Conservation (phyloP, 2,888 invertebrate species). For the Ochropleura plecta region DNA sequence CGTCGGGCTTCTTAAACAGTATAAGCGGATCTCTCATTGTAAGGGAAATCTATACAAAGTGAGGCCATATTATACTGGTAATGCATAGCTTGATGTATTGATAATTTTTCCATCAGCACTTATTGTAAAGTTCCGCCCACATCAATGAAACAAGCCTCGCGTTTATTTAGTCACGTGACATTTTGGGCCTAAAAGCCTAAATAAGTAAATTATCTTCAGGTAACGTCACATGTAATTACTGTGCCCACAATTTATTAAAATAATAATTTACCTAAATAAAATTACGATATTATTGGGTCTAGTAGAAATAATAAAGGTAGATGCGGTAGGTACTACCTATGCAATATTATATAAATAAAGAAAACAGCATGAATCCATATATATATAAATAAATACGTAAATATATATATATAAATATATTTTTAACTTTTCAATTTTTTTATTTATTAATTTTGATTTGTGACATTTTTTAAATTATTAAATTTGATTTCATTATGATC, state of each 20-base stretch:
- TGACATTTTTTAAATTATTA: too few relatives aligned
- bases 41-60: too few relatives aligned
- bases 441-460: too few relatives aligned
- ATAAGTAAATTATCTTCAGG: conserved; percentile 45
- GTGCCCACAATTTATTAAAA: conserved; percentile 41
- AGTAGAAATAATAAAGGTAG: conserved; percentile 7
- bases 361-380: too few relatives aligned
- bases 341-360: not conserved
- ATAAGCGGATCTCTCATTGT: too few relatives aligned
- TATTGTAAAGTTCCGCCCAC: not conserved
- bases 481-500: too few relatives aligned
- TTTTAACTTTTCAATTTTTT: too few relatives aligned
- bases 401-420: too few relatives aligned
- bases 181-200: conserved; percentile 49
- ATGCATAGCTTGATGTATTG: too few relatives aligned
- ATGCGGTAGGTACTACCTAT: not conserved
- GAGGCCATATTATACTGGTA: too few relatives aligned
- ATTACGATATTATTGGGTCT: conserved; percentile 31
- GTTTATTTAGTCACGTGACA: conserved; percentile 5
- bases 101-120: not conserved
- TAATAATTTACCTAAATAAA: conserved; percentile 48
- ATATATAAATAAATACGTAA: too few relatives aligned
- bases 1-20: not conserved
- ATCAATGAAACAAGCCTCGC: conserved; percentile 14
- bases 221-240: conserved; percentile 47